Percentiles rank a stretch among this genome's conserved stretches.
phyloP scores from a whole-genome alignment of 2,888 invertebrate species.

The Drosophila atripex region DNA sequence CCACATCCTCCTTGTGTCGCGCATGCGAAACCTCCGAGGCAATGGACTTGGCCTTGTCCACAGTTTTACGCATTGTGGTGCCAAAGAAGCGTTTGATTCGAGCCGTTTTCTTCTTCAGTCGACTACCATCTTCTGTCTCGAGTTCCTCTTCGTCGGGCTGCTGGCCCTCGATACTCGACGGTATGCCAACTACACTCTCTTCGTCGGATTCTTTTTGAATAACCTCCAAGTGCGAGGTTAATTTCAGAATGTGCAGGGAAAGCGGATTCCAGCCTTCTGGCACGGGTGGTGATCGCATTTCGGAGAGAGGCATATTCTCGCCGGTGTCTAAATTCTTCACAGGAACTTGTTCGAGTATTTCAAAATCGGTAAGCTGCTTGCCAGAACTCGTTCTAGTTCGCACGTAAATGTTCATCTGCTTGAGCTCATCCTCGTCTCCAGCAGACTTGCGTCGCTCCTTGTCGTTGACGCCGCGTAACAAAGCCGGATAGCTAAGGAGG shows the following conservation, averaged over 20 bases:
- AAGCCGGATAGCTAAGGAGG: constrained; percentile 78
- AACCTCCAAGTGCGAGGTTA: constrained; percentile 92
- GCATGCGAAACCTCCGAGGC: constrained; percentile 95
- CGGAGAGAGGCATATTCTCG: constrained; percentile 96
- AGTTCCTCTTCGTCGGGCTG: constrained; percentile 84
- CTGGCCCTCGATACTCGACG: constrained; percentile 82
- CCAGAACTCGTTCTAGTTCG: constrained; percentile 94
- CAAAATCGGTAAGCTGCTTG: constrained; percentile 93
- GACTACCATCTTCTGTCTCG: constrained; percentile 83
- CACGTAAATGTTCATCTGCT: constrained; percentile 89
- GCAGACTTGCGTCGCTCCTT: constrained; percentile 91
- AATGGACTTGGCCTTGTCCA: constrained; percentile 94
- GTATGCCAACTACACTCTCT: constrained; percentile 88
- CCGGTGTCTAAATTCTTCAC: constrained; percentile 92
- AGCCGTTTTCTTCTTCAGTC: constrained; percentile 84
- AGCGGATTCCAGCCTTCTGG: constrained; percentile 97
- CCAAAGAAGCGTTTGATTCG: constrained; percentile 93
- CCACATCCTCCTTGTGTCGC: constrained; percentile 93
- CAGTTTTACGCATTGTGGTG: constrained; percentile 94
- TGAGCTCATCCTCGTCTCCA: constrained; percentile 90
- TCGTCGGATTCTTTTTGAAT: constrained; percentile 92
- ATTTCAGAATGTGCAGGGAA: constrained; percentile 96
- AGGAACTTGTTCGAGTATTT: constrained; percentile 96
- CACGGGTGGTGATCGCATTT: constrained; percentile 86
- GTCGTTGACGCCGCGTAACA: constrained; percentile 78